Evolutionary conservation across 2,797 vertebrate species (phyloP), one percentile per base, ranked within the genome.

Genomic region (Salarias fasciatus): DNA sequence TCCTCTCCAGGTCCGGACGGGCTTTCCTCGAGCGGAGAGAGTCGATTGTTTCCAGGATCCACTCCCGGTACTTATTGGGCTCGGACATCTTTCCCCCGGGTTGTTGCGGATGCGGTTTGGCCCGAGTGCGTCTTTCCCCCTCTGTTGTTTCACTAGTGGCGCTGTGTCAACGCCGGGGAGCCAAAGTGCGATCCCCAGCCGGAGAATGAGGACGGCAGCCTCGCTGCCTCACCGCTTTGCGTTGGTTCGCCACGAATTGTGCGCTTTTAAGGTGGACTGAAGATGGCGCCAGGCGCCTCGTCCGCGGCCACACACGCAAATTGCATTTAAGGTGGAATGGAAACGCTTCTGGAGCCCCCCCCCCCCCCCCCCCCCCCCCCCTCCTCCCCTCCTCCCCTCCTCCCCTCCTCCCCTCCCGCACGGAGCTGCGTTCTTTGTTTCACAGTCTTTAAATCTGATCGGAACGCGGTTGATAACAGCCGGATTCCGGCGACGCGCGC

Each of bases 1-100:
- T 96, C 85, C 95, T 91, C 86, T 96, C 94, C 81, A 95, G 91
- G 87, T 96, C 95, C 83, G 95, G 95, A 78, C 95, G 92, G 64
- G 95, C 95, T 94, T 96, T 96, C 69, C 95, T 93, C 52, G 94
- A 95, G 80, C 95, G 94, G 82, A 96, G 92, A 9, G 95, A 96
- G 91, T 96, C 95, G 91, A 96, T 96, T 49, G 95, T 95, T 86
- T 95, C 95, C 79, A 95, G 83, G 74, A 96, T 96, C 95, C 95
- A 95, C 78, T 94, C 94, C 60, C 93, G 93, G 89, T 95, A 95
- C 86, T 89, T 82, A 69, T 81, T 89, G 75, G 88, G 92, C 73
- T 93, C 93, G 58, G 90, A 90, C 93, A 94, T 94, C 68, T 69
- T 45, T 83, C 75, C 79, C 58, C 62, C 79, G 62, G 42, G 60